Evolutionary conservation across 2,113 vertebrate genomes (phyloP).

Genomic region (Phalacrocorax carbo): DNA sequence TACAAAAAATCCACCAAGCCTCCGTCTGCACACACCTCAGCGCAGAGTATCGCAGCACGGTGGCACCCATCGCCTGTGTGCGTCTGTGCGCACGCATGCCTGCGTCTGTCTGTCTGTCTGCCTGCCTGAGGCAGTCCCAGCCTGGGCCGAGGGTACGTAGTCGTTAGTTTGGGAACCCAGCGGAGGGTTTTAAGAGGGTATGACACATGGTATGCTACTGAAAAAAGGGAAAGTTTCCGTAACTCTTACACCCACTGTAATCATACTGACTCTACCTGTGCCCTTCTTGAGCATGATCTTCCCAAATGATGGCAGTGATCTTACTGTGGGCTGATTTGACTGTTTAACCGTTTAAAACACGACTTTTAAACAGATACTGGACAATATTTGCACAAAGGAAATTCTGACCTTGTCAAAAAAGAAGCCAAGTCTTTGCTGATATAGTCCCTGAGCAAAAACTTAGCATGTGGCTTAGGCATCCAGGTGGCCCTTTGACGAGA

Average conservation of each 20-base stretch:
- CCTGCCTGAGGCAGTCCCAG: background rate
- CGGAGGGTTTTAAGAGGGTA: background rate
- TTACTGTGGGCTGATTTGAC: too few species aligned
- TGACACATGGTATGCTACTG: too few species aligned
- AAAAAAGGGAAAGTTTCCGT: background rate
- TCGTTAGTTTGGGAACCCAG: background rate
- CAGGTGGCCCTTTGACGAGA: background rate
- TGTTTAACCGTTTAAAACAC: background rate
- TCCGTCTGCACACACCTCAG: background rate
- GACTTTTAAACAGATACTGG: background rate
- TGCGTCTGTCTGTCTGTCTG: background rate
- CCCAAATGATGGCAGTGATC: background rate
- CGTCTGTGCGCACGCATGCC: fast-evolving
- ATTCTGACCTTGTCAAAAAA: background rate
- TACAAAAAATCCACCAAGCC: background rate
- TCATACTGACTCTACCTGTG: background rate
- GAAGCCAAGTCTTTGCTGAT: background rate
- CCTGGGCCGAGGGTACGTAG: background rate
- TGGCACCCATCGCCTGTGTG: fast-evolving
- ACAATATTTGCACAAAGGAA: background rate
- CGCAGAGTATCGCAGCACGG: background rate
- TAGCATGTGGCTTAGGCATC: background rate
- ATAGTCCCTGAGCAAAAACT: background rate
- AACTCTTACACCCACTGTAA: background rate
- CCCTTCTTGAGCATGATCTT: background rate